Conservation (phyloP, 2,797 vertebrate genomes). For the Enteromius argenteus region DNA sequence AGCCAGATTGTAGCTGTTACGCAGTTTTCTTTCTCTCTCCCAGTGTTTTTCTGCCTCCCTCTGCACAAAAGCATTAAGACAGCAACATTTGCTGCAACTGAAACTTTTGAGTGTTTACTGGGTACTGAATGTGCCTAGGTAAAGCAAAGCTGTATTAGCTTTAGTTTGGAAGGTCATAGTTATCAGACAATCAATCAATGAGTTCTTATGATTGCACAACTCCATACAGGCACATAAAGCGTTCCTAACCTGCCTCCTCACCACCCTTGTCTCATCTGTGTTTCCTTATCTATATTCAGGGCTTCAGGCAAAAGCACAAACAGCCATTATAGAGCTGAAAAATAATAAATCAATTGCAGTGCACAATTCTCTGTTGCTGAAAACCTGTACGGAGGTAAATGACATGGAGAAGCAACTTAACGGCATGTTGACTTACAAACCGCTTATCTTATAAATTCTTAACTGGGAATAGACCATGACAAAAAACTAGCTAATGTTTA, state of each 20-base stretch:
- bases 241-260: neutral
- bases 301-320: conserved; percentile 33
- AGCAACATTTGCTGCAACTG: conserved; percentile 13
- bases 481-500: conserved; percentile 40
- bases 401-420: neutral
- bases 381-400: neutral
- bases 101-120: neutral
- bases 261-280: neutral
- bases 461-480: neutral
- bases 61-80: conserved; percentile 16
- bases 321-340: conserved; percentile 31
- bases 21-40: neutral
- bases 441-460: conserved; percentile 35
- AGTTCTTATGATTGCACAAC: neutral
- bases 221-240: neutral
- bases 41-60: neutral
- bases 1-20: neutral
- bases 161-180: neutral
- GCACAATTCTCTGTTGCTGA: neutral
- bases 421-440: neutral
- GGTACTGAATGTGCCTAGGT: neutral
- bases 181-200: conserved; percentile 5
- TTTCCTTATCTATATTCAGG: conserved; percentile 33
- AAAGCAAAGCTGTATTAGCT: neutral
- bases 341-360: conserved; percentile 40